phyloP scores from a whole-genome alignment of 2,797 vertebrate species.

The Syncerus caffer region DNA sequence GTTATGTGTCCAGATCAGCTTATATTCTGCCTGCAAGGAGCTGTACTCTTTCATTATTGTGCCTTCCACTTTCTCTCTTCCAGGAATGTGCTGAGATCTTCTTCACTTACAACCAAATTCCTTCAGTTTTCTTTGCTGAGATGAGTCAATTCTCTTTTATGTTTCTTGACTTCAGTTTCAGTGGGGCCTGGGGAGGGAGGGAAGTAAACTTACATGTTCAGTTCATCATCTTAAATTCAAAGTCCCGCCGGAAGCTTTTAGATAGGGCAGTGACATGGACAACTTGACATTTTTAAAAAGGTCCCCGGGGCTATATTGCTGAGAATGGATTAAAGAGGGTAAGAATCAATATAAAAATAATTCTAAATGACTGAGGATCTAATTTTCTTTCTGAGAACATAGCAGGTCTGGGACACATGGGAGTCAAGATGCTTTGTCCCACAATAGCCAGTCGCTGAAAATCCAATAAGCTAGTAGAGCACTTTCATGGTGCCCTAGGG shows the following conservation, averaged over 20 bases:
- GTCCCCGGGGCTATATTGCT: neutral
- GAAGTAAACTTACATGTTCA: slow-evolving; percentile 54
- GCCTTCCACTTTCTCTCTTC: slow-evolving; percentile 24
- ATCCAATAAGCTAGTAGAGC: neutral
- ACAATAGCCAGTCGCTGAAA: slow-evolving; percentile 29
- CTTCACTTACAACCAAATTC: neutral
- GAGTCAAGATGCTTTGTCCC: neutral
- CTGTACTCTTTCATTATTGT: neutral
- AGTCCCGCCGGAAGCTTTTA: neutral
- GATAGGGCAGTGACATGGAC: neutral
- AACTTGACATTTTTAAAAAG: slow-evolving; percentile 9
- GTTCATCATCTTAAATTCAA: slow-evolving; percentile 45
- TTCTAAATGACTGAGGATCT: neutral
- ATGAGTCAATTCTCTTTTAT: neutral
- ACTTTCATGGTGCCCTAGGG: neutral
- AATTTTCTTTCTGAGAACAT: slow-evolving; percentile 9
- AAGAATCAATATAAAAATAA: neutral
- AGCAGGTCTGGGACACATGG: neutral
- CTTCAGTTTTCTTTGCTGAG: slow-evolving; percentile 29
- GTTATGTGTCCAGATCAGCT: slow-evolving; percentile 25
- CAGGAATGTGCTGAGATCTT: slow-evolving; percentile 32
- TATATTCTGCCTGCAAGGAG: slow-evolving; percentile 21
- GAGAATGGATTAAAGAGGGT: neutral
- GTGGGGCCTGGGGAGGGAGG: slow-evolving; percentile 67
- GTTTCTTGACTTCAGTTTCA: slow-evolving; percentile 63